These are phyloP conservation scores for Camelus dromedarius DNA, from an alignment of 2,113 vertebrate genomes.

Conservation along the genomic window DNA sequence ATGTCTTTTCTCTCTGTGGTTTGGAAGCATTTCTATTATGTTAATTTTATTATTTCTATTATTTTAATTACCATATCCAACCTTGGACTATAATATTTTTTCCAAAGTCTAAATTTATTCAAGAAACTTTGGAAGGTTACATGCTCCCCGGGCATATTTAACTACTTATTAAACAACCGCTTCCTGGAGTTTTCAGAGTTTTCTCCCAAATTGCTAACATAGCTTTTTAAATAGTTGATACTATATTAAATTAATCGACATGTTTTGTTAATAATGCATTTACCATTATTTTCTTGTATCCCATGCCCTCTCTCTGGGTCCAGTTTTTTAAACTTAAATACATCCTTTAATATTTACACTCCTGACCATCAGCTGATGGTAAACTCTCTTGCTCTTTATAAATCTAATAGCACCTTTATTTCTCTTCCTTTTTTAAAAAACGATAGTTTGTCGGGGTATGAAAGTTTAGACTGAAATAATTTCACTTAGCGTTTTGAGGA, in stretches of 20 bases:
- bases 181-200: not conserved
- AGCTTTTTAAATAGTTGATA: not conserved
- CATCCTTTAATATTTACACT: not conserved
- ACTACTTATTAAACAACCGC: not conserved
- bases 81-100: not conserved
- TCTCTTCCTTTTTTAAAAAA: not conserved
- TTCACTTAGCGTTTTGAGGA: not conserved
- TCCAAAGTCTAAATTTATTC: not conserved
- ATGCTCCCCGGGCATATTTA: not conserved
- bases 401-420: not conserved
- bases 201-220: not conserved
- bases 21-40: not conserved
- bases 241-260: not conserved
- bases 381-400: not conserved
- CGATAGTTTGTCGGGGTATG: not conserved
- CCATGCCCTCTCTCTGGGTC: not conserved
- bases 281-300: not conserved
- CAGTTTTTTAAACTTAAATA: not conserved
- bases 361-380: not conserved
- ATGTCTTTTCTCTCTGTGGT: not conserved
- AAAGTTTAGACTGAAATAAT: not conserved
- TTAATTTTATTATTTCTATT: constrained; percentile 7
- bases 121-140: not conserved
- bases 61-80: not conserved
- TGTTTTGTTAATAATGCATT: not conserved